phyloP scores from a whole-genome alignment of 2,888 invertebrate genomes.

The Gryllus longicercus region DNA sequence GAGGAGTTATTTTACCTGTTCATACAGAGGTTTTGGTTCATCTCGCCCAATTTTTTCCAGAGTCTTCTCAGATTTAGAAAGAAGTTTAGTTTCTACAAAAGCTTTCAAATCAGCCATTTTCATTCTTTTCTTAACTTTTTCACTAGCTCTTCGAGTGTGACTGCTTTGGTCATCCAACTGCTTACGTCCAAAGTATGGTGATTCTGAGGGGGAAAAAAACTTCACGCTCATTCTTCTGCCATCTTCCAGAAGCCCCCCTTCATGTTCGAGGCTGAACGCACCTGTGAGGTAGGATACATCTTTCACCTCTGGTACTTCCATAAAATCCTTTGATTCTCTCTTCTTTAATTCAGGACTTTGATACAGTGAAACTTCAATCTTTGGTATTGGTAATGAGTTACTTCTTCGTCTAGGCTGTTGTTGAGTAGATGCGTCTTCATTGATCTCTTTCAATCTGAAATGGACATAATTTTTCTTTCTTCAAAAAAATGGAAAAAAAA shows the following conservation, averaged over 20 bases:
- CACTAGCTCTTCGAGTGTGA: constrained; percentile 67
- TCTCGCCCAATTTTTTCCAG: constrained; percentile 84
- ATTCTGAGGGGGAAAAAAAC: constrained; percentile 43
- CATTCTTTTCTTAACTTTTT: constrained; percentile 79
- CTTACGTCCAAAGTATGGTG: constrained; percentile 48
- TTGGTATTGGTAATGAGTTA: constrained; percentile 89
- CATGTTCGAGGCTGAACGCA: constrained; percentile 44
- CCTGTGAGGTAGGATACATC: constrained; percentile 64
- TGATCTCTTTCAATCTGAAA: constrained; percentile 77
- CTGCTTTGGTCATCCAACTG: constrained; percentile 48
- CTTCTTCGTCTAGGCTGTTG: constrained; percentile 82
- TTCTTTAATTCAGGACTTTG: constrained; percentile 71
- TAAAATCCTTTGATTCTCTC: constrained; percentile 64
- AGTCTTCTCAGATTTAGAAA: constrained; percentile 88
- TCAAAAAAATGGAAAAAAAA: too few relatives aligned
- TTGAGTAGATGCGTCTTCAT: constrained; percentile 74
- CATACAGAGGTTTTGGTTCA: constrained; percentile 57
- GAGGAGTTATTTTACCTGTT: constrained; percentile 54
- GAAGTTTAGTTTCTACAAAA: constrained; percentile 85
- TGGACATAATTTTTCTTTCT: neutral
- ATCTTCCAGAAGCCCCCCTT: too few relatives aligned
- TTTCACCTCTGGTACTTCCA: constrained; percentile 71
- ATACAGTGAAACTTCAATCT: constrained; percentile 84
- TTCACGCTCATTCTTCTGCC: too few relatives aligned
- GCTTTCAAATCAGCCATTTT: constrained; percentile 89